Percentiles rank a stretch among this genome's conserved stretches.
Conservation (phyloP, 2,888 invertebrate genomes). For the Drosophila ustulata region DNA sequence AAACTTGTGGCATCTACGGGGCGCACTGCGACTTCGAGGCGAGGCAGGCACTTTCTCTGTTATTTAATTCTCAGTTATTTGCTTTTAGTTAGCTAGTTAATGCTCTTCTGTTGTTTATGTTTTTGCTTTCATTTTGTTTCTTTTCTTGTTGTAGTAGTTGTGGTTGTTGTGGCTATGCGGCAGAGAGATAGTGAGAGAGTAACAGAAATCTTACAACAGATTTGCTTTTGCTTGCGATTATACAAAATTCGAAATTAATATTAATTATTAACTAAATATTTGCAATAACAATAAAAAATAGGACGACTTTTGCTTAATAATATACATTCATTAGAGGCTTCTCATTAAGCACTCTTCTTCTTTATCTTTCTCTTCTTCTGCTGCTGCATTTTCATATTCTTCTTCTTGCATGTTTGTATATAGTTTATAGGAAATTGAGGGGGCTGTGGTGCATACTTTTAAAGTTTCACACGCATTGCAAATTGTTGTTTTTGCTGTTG, state of each 20-base stretch:
- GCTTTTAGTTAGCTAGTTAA: slow-evolving; percentile 14
- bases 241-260: slow-evolving; percentile 52
- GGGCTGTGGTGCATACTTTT: slow-evolving; percentile 11
- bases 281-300: slow-evolving; percentile 66
- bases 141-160: slow-evolving; percentile 23
- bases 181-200: slow-evolving; percentile 23
- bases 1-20: slow-evolving; percentile 34
- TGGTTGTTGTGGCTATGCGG: slow-evolving; percentile 9
- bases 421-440: neutral
- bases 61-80: slow-evolving; percentile 12
- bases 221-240: slow-evolving; percentile 53
- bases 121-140: slow-evolving; percentile 19
- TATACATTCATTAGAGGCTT: slow-evolving; percentile 33
- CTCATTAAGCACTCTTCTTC: neutral
- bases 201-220: slow-evolving; percentile 81
- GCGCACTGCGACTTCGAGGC: slow-evolving; percentile 2
- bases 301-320: slow-evolving; percentile 65
- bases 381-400: neutral
- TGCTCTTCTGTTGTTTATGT: slow-evolving; percentile 8
- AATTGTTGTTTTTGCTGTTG: neutral
- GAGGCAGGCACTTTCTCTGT: slow-evolving; percentile 21
- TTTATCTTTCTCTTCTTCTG: slow-evolving; percentile 13
- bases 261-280: slow-evolving; percentile 67
- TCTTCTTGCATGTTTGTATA: slow-evolving; percentile 6
- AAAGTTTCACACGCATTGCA: slow-evolving; percentile 18